Evolutionary conservation across 2,888 invertebrate genomes (phyloP), one percentile per base, ranked within the genome.

Genomic region (Eupithecia centaureata): DNA sequence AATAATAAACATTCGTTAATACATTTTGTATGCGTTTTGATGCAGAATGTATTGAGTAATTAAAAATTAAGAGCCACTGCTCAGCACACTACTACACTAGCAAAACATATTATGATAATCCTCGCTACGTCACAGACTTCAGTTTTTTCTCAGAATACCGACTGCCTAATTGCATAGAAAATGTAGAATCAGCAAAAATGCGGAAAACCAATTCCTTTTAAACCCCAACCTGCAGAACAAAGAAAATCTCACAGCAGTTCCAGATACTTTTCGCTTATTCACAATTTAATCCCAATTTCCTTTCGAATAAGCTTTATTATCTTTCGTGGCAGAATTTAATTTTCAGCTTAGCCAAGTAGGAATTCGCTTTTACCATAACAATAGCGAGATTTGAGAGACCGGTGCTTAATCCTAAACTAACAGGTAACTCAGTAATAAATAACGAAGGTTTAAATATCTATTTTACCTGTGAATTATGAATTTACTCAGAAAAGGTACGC

Each of bases 331-430:
- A 60, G 60, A 65, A 65, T 74, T 71, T 67, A 71, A 71, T 68
- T 74, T 71, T 62, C 52, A 68, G 72, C 71, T 75, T 67, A 72
- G 63, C 65, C 42, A 52, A 63, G 68, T 67, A 56, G 52, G 52
- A 67, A 67, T 71, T 61, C 65, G 54, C 65, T 64, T 67, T 72
- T 70, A 72, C 69, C 71, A 72, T 75, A 69, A 73, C 71, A 75
- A 73, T 67, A 69, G 57, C 67, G 68, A 59, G 69, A 73, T 73
- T 72, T 70, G 68, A 70, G 63, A 57, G 71, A 60, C 63, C 69
- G 63, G 67, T 60, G 59, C 65, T 71, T 74, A 74, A 74, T 76
- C 74, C 76, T 76, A 74, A 74, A 76, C 74, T 74, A 76, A 73
- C 75, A 74, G 69, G 70, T 76, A 65, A 57, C 72, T 76, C 51